A percentile compares a stretch with the other conserved stretches of the same genome.
phyloP scores from a whole-genome alignment of 2,113 vertebrate species.

The Sinocyclocheilus anshuiensis region DNA sequence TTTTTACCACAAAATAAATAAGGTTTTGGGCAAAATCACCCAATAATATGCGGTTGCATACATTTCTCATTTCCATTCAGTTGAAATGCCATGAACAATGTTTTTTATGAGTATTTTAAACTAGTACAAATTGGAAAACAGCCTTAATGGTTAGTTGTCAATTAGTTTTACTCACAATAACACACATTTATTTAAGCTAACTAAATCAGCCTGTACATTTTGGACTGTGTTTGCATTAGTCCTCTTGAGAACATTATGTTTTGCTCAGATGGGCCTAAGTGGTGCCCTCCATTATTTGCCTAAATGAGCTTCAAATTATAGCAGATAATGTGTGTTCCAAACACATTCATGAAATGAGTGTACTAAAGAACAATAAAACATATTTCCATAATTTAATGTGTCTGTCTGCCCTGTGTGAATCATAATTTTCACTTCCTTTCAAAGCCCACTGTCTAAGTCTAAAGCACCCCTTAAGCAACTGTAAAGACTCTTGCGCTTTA shows the following conservation, averaged over 20 bases:
- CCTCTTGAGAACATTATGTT: conserved; percentile 3
- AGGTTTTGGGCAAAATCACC: too few relatives aligned
- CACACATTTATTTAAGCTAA: not conserved
- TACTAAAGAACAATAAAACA: not conserved
- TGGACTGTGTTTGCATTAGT: not conserved
- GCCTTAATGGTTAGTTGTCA: conserved; percentile 2
- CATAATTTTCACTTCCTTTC: conserved; percentile 44
- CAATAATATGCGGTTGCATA: not conserved
- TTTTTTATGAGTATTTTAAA: not conserved
- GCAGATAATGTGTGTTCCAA: not conserved
- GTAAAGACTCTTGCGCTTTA: not conserved
- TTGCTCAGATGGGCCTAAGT: conserved; percentile 5
- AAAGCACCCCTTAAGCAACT: conserved; percentile 21
- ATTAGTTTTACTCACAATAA: not conserved
- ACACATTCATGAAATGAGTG: not conserved
- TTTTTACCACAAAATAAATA: too few relatives aligned
- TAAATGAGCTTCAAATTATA: not conserved
- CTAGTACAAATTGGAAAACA: not conserved
- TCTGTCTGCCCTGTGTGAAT: not conserved
- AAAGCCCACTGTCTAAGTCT: conserved; percentile 21
- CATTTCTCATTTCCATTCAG: not conserved
- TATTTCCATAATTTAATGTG: not conserved
- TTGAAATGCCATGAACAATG: not conserved
- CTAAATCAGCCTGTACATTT: not conserved
- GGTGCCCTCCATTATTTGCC: not conserved